Evolutionary conservation across 2,888 invertebrate genomes (phyloP).

Genomic region (Lithophane leautieri): DNA sequence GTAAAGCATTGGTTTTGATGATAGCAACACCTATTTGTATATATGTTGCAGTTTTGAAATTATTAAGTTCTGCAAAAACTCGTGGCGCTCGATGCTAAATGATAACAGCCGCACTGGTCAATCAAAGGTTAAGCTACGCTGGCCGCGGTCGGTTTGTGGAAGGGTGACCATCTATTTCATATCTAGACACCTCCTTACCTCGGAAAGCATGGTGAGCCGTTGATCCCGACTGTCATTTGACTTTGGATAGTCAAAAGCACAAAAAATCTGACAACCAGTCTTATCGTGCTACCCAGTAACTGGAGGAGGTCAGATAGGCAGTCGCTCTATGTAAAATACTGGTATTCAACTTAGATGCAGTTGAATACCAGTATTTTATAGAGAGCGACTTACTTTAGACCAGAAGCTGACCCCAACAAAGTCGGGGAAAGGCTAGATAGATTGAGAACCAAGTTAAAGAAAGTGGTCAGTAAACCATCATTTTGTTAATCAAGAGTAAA

Average conservation of each 20-base stretch:
- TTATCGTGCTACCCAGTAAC: background rate
- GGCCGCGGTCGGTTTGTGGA: background rate
- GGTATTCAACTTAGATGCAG: background rate
- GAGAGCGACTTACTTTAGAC: too few species aligned
- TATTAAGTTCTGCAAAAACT: background rate
- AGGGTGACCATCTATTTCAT: background rate
- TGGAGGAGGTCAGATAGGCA: background rate
- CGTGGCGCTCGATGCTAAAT: background rate
- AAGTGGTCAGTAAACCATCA: background rate
- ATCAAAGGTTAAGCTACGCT: background rate
- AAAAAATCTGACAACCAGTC: background rate
- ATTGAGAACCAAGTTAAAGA: background rate
- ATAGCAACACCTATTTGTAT: background rate
- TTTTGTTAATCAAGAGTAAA: background rate
- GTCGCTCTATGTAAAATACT: background rate
- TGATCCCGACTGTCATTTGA: too few species aligned
- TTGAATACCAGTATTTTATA: too few species aligned
- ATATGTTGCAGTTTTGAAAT: background rate
- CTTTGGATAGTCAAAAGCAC: background rate
- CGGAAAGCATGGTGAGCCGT: background rate
- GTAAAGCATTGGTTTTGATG: background rate
- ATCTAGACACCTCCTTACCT: background rate
- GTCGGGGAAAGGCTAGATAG: background rate
- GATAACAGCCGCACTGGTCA: background rate
- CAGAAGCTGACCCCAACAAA: background rate